phyloP scores from a whole-genome alignment of 2,113 vertebrate genomes.

The Alligator mississippiensis region DNA sequence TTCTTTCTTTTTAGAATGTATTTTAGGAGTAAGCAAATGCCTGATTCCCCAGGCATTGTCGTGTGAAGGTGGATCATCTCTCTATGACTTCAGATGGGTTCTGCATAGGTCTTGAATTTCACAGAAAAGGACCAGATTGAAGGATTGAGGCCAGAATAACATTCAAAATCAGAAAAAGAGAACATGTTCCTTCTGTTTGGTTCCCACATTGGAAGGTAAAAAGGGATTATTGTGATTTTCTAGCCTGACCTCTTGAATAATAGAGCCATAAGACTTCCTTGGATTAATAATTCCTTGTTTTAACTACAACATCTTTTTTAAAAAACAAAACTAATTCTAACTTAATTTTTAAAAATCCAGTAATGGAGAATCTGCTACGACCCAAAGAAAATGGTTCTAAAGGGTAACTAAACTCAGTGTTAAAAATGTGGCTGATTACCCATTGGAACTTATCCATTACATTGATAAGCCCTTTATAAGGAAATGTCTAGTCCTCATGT shows the following conservation, averaged over 20 bases:
- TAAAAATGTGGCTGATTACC: neutral
- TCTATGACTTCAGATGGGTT: neutral
- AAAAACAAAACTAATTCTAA: neutral
- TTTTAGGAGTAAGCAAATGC: neutral
- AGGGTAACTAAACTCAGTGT: neutral
- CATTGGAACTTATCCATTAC: neutral
- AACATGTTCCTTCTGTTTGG: neutral
- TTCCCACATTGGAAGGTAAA: neutral
- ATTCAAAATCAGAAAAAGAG: neutral
- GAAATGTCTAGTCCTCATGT: neutral
- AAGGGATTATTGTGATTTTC: neutral
- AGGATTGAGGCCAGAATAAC: neutral
- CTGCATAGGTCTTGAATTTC: neutral
- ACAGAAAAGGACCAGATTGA: neutral
- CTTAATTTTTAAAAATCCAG: neutral
- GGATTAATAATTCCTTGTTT: neutral
- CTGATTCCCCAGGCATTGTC: neutral
- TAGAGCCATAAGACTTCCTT: neutral
- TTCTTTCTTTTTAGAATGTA: neutral
- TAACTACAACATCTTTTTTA: neutral
- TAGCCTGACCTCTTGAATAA: neutral
- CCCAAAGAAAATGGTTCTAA: accelerated
- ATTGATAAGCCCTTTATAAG: neutral
- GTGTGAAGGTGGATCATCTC: neutral
- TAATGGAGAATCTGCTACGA: neutral